Percentiles rank a stretch among this genome's conserved stretches.
These are phyloP conservation scores for Microdon myrmicae DNA, from an alignment of 2,888 invertebrate species.

Conservation along the genomic window DNA sequence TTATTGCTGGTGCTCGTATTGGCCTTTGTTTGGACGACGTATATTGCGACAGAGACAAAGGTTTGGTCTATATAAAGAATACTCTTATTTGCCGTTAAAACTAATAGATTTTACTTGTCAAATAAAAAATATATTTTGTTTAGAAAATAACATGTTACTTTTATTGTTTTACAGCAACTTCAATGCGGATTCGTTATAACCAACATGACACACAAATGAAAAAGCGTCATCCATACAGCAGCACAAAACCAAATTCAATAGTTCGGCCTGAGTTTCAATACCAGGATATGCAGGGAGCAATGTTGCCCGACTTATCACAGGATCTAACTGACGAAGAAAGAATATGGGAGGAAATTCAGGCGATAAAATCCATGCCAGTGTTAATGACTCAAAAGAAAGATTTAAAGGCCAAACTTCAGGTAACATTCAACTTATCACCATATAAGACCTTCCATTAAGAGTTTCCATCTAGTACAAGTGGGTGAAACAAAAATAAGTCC, in stretches of 20 bases:
- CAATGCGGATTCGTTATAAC: slow-evolving; percentile 73
- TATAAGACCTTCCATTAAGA: not conserved
- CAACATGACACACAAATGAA: slow-evolving; percentile 73
- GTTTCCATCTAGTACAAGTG: too few relatives aligned
- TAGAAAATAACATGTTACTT: too few relatives aligned
- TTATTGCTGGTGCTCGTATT: too few relatives aligned
- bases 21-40: too few relatives aligned
- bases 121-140: too few relatives aligned
- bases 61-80: too few relatives aligned
- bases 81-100: too few relatives aligned
- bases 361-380: slow-evolving; percentile 85
- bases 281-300: slow-evolving; percentile 78
- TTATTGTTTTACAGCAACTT: slow-evolving; percentile 70
- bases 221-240: slow-evolving; percentile 71
- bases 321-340: slow-evolving; percentile 80
- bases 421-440: slow-evolving; percentile 62
- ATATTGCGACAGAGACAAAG: too few relatives aligned
- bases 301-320: slow-evolving; percentile 82
- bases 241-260: slow-evolving; percentile 69
- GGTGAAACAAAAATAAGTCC: too few relatives aligned
- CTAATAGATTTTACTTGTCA: too few relatives aligned
- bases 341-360: slow-evolving; percentile 87
- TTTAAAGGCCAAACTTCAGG: slow-evolving; percentile 81
- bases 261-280: slow-evolving; percentile 68
- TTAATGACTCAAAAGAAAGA: slow-evolving; percentile 85